Conservation (phyloP, 2,888 invertebrate species). For the Macaria liturata region DNA sequence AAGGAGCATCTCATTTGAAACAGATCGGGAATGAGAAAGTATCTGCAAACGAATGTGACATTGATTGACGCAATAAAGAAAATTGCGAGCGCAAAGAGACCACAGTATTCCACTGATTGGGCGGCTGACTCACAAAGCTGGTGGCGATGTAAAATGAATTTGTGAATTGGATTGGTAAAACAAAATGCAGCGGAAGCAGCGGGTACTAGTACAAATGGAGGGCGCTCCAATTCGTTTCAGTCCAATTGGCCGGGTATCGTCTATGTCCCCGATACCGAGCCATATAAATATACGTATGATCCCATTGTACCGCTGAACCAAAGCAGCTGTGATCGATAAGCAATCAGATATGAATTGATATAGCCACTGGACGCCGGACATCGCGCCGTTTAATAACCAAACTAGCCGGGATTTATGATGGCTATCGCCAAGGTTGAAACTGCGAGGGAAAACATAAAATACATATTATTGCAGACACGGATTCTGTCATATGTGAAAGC, state of each 20-base stretch:
- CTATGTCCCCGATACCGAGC: constrained; percentile 71
- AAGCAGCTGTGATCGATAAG: constrained; percentile 58
- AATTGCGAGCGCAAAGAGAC: constrained; percentile 2
- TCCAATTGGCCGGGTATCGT: constrained; percentile 80
- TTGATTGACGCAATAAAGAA: constrained; percentile 16
- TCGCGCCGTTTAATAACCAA: constrained; percentile 11
- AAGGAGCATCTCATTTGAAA: constrained; percentile 1
- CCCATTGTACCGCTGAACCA: constrained; percentile 58
- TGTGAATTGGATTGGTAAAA: constrained; percentile 56
- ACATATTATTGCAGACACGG: background rate
- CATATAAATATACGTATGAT: constrained; percentile 50
- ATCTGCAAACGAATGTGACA: constrained; percentile 15
- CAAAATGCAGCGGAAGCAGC: constrained; percentile 73
- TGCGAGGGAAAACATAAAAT: background rate
- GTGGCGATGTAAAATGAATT: constrained; percentile 50
- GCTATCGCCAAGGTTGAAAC: background rate
- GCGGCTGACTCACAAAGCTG: constrained; percentile 16
- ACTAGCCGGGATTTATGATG: constrained; percentile 14
- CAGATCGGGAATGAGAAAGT: background rate
- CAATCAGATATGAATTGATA: constrained; percentile 43
- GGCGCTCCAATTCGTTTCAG: constrained; percentile 81
- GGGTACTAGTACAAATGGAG: constrained; percentile 72
- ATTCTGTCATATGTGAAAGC: background rate
- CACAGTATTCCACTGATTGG: background rate
- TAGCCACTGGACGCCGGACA: constrained; percentile 21